Conservation (phyloP, 2,888 invertebrate species). For the Chrysolina oricalcia region DNA sequence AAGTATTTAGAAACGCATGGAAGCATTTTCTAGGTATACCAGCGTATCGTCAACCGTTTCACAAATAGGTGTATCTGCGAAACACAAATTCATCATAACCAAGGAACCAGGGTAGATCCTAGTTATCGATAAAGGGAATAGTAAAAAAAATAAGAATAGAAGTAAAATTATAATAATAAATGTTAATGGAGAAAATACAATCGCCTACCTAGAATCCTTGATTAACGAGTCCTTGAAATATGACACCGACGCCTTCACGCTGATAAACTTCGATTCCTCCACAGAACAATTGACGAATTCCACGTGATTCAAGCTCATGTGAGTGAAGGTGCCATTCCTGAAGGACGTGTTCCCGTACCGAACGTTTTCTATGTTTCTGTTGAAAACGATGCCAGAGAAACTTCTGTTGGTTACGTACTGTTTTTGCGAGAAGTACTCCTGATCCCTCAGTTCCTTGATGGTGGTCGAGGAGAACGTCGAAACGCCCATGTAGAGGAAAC, state of each 20-base stretch:
- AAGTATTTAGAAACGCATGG: no score
- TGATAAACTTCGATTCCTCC: conserved; percentile 79
- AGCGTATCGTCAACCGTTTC: no score
- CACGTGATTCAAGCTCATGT: conserved; percentile 82
- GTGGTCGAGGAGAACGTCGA: conserved; percentile 74
- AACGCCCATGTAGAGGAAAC: conserved; percentile 73
- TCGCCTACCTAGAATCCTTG: conserved; percentile 76
- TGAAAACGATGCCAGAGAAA: conserved; percentile 72
- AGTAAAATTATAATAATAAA: no score
- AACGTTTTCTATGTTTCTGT: conserved; percentile 78
- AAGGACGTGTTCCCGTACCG: conserved; percentile 77
- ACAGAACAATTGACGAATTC: conserved; percentile 82
- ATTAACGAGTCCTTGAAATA: conserved; percentile 78
- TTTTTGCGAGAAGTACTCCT: conserved; percentile 64
- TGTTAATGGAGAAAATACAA: not conserved
- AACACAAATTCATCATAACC: no score
- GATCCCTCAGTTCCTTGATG: conserved; percentile 71
- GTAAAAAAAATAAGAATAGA: no score
- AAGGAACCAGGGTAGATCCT: no score
- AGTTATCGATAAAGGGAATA: no score
- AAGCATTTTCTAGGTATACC: no score
- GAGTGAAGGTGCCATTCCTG: conserved; percentile 78
- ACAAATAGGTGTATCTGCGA: no score
- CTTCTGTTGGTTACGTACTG: conserved; percentile 61
- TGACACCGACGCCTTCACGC: conserved; percentile 82